Percentiles rank a stretch among this genome's conserved stretches.
Conservation (phyloP, 2,797 vertebrate genomes). For the Falco concolor region DNA sequence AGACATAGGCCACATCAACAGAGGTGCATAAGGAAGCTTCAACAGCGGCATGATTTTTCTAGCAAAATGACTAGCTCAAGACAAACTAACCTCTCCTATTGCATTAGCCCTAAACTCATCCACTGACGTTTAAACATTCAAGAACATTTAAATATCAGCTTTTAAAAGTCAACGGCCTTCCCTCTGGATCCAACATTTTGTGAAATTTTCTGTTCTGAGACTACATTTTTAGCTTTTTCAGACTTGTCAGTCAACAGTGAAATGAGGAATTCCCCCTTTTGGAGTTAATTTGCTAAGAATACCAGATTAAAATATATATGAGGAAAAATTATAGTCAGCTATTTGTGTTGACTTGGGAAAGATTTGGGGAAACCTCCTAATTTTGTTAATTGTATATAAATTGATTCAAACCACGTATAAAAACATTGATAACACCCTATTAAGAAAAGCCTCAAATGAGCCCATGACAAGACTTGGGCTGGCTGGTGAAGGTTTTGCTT, state of each 20-base stretch:
- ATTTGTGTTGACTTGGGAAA: background rate
- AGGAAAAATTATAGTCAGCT: background rate
- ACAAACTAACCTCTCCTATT: background rate
- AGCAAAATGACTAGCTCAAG: background rate
- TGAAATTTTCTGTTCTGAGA: background rate
- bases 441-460: background rate
- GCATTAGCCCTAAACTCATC: background rate
- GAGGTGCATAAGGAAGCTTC: background rate
- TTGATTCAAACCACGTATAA: background rate
- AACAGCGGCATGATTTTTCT: rapidly evolving
- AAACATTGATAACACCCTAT: background rate
- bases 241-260: background rate
- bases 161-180: background rate
- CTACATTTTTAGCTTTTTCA: background rate
- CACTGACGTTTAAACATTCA: background rate
- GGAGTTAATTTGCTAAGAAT: background rate
- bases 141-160: background rate
- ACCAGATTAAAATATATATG: background rate
- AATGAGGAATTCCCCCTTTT: background rate
- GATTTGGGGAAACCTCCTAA: background rate
- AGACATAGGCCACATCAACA: background rate
- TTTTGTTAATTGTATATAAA: background rate
- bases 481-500: background rate
- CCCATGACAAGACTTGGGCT: background rate
- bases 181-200: rapidly evolving